Conservation (phyloP, 2,797 vertebrate genomes). For the Prionace glauca region DNA sequence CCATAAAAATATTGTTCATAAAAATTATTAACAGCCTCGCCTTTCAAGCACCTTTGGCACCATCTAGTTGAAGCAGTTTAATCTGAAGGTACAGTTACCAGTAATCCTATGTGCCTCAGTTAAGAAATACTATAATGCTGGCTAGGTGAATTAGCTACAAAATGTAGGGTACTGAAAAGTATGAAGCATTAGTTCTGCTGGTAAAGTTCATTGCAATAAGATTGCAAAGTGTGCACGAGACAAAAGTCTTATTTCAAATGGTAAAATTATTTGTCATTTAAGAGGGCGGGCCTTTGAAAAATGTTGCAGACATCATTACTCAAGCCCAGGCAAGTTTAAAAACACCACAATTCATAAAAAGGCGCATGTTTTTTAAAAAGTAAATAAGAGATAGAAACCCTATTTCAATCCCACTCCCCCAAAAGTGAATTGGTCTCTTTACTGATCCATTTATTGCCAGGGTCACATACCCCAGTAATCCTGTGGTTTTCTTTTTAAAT, state of each 20-base stretch:
- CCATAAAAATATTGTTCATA: not conserved
- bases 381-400: too few species aligned
- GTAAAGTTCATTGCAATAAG: slow-evolving; percentile 14
- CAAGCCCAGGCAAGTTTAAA: not conserved
- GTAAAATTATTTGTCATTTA: not conserved
- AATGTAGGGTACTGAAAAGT: not conserved
- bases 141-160: not conserved
- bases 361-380: too few species aligned
- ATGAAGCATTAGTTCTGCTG: not conserved
- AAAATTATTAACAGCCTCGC: not conserved
- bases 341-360: not conserved
- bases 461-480: not conserved
- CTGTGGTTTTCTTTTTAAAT: not conserved
- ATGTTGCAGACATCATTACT: not conserved
- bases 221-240: not conserved
- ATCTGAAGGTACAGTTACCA: not conserved
- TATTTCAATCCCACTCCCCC: not conserved
- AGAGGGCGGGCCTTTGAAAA: not conserved
- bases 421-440: not conserved
- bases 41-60: not conserved
- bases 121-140: not conserved
- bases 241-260: not conserved
- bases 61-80: not conserved
- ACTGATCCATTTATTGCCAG: slow-evolving; percentile 27
- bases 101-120: not conserved